phyloP scores from a whole-genome alignment of 2,797 vertebrate species.

The Mormyrops attenuatus region DNA sequence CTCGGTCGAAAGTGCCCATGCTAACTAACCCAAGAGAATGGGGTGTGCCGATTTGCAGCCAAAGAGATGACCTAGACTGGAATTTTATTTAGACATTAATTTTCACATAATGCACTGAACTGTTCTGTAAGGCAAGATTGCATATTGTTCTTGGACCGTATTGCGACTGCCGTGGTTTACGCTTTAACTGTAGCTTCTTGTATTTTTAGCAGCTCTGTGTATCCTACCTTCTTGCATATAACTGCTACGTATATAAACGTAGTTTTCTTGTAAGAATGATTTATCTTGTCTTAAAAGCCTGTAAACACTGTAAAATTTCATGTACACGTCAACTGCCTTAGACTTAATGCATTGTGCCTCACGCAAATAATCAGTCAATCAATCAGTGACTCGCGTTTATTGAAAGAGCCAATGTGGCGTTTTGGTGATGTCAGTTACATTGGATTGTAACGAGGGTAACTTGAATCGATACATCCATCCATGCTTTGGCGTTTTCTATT shows the following conservation, averaged over 20 bases:
- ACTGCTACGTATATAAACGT: background rate
- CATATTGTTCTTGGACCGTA: background rate
- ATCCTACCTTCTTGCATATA: background rate
- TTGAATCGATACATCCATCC: slow-evolving; percentile 6
- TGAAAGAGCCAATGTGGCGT: background rate
- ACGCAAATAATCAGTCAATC: slow-evolving; percentile 8
- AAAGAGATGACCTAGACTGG: slow-evolving; percentile 2
- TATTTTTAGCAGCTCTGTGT: background rate
- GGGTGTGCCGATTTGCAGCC: background rate
- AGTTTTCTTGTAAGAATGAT: background rate
- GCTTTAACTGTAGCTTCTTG: background rate
- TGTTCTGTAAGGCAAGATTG: background rate
- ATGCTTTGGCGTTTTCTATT: slow-evolving; percentile 6
- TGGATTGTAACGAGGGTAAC: slow-evolving; percentile 8
- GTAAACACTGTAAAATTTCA: background rate
- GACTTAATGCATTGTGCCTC: slow-evolving; percentile 7
- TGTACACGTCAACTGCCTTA: background rate
- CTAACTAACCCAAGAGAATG: slow-evolving; percentile 37
- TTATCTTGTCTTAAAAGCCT: background rate
- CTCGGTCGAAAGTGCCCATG: slow-evolving; percentile 61
- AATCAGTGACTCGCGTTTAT: background rate
- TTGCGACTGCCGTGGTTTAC: background rate
- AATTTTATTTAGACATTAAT: background rate
- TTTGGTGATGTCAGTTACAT: slow-evolving; percentile 16
- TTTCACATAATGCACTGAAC: background rate